Conservation (phyloP, 2,113 vertebrate genomes). For the Stigmatopora nigra region DNA sequence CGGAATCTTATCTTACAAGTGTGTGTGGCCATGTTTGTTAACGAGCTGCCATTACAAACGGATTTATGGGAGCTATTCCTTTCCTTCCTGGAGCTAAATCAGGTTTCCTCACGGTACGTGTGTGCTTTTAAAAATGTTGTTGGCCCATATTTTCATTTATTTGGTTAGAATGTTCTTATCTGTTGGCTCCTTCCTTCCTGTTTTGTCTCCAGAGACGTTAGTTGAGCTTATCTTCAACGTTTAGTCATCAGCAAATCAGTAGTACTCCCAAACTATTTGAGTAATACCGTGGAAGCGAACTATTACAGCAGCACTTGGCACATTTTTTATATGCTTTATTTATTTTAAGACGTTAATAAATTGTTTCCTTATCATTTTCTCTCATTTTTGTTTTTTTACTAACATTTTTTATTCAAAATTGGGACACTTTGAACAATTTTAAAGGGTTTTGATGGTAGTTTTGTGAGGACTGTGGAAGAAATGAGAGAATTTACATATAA, state of each 20-base stretch:
- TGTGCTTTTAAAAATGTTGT: conserved; percentile 6
- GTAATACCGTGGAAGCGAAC: no score
- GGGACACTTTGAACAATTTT: no score
- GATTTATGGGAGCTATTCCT: conserved; percentile 32
- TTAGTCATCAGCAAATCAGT: conserved; percentile 5
- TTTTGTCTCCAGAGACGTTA: conserved; percentile 32
- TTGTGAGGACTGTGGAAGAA: no score
- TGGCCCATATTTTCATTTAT: conserved; percentile 15
- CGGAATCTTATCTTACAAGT: conserved; percentile 12
- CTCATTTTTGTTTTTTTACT: no score
- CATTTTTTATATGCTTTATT: no score
- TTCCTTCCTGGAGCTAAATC: conserved; percentile 51
- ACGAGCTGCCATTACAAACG: conserved; percentile 28
- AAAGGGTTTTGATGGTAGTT: no score
- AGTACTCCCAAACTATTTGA: conserved; percentile 3
- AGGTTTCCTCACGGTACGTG: conserved; percentile 40
- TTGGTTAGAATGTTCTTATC: conserved; percentile 54
- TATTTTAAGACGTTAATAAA: no score
- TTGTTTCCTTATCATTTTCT: no score
- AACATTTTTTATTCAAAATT: no score
- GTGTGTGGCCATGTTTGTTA: conserved; percentile 11
- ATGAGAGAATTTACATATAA: no score
- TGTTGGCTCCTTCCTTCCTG: conserved; percentile 28
- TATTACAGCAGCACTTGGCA: no score
- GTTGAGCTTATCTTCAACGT: conserved; percentile 18